Evolutionary conservation across 2,113 vertebrate genomes (phyloP).

Genomic region (Nyctibius bracteatus): DNA sequence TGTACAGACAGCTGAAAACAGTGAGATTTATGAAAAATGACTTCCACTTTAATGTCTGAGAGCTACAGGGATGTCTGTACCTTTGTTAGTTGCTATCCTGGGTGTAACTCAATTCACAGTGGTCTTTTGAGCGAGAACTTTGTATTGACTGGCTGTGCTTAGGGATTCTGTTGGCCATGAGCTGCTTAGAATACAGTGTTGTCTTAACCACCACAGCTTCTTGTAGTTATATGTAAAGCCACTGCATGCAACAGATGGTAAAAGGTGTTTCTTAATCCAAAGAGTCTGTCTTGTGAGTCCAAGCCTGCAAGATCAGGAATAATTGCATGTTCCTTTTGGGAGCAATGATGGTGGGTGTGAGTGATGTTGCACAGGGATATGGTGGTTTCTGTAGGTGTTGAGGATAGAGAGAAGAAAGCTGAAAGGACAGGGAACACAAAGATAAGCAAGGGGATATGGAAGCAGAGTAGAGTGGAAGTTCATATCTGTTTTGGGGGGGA

Average conservation of each 20-base stretch:
- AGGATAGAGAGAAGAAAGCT: not conserved
- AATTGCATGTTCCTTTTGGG: not conserved
- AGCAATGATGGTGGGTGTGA: not conserved
- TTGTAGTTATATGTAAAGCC: not conserved
- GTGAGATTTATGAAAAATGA: not conserved
- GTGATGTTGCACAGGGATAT: not conserved
- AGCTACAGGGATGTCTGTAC: not conserved
- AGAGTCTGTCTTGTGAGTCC: not conserved
- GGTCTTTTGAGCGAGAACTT: not conserved
- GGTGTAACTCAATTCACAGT: not conserved
- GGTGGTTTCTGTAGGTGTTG: not conserved
- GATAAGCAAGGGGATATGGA: not conserved
- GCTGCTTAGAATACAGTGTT: not conserved
- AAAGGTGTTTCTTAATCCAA: not conserved
- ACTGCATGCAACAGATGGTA: not conserved
- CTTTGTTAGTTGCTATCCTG: not conserved
- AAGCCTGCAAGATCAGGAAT: not conserved
- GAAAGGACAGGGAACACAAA: not conserved
- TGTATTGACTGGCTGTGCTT: not conserved
- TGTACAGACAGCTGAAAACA: not conserved
- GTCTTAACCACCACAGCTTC: rapidly evolving
- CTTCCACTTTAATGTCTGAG: not conserved
- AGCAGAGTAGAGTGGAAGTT: not conserved
- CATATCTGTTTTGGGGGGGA: rapidly evolving
- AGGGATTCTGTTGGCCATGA: not conserved